phyloP scores from a whole-genome alignment of 2,113 vertebrate genomes.

The Zosterops pallidus region DNA sequence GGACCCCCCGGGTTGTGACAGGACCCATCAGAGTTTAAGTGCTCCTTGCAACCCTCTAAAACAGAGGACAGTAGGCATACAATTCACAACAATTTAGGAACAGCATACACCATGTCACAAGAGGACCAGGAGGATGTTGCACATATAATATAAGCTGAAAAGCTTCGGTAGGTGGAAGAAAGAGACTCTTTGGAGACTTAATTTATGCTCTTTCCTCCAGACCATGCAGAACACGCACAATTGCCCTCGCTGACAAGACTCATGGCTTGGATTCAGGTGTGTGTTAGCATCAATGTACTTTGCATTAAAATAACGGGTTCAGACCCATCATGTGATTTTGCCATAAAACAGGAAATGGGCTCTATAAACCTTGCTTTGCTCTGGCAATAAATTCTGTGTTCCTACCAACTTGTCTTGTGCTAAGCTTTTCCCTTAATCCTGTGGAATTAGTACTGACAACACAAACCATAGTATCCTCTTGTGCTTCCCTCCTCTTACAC shows the following conservation, averaged over 20 bases:
- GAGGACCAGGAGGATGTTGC: not conserved
- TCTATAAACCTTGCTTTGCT: not conserved
- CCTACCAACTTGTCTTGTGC: not conserved
- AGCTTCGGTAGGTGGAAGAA: not conserved
- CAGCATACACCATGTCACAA: not conserved
- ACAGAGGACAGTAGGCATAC: not conserved
- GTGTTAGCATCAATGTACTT: not conserved
- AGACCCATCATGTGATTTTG: not conserved
- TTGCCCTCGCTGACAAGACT: accelerated
- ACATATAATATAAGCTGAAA: not conserved
- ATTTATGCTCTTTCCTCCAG: not conserved
- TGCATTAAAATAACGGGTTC: not conserved
- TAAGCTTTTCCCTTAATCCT: not conserved
- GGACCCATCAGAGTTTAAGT: not conserved
- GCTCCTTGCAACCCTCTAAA: not conserved
- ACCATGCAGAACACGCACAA: not conserved
- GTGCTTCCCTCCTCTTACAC: not conserved
- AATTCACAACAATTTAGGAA: not conserved
- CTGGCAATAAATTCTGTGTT: not conserved
- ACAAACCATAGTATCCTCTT: not conserved
- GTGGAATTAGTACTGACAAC: not conserved
- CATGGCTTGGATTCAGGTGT: not conserved
- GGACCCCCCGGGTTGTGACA: accelerated
- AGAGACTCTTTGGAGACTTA: not conserved
- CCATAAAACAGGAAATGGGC: not conserved